These are phyloP conservation scores for Parazoanthus darwini DNA, from an alignment of 92 coral and sea anemone species.

Conservation along the genomic window DNA sequence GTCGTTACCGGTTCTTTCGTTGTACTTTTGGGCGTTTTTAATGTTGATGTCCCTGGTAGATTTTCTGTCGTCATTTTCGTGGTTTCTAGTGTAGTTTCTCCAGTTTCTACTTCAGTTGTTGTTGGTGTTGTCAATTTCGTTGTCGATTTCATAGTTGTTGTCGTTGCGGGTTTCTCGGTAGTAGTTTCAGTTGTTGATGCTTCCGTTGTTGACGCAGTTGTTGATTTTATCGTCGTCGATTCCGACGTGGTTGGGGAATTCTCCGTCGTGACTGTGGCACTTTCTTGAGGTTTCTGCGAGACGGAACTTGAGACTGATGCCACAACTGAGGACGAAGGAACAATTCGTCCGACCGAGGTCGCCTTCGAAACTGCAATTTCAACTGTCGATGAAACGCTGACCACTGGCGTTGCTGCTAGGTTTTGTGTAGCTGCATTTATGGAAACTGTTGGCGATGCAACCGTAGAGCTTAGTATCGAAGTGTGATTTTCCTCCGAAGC, in stretches of 20 bases:
- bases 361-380: background rate
- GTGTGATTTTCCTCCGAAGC: conserved; percentile 8
- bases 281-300: conserved; percentile 18
- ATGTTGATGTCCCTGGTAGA: background rate
- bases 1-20: conserved; percentile 38
- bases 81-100: conserved; percentile 6
- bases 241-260: conserved; percentile 33
- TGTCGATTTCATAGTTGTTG: background rate
- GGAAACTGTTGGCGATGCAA: conserved; percentile 23
- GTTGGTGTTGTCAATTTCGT: background rate
- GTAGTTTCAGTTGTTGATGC: conserved; percentile 29
- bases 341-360: background rate
- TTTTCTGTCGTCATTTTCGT: conserved; percentile 11
- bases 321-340: conserved; percentile 15
- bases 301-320: background rate
- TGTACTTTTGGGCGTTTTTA: conserved; percentile 33
- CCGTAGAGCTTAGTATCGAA: background rate
- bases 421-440: conserved; percentile 16
- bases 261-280: background rate
- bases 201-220: conserved; percentile 30
- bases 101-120: background rate
- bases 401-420: conserved; percentile 1
- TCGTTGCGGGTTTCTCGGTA: conserved; percentile 31
- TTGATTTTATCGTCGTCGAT: conserved; percentile 25
- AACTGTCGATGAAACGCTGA: background rate